Percentiles rank a stretch among this genome's conserved stretches.
Evolutionary conservation across 2,888 invertebrate genomes (phyloP).

Genomic region (Pristionchus exspectatus): DNA sequence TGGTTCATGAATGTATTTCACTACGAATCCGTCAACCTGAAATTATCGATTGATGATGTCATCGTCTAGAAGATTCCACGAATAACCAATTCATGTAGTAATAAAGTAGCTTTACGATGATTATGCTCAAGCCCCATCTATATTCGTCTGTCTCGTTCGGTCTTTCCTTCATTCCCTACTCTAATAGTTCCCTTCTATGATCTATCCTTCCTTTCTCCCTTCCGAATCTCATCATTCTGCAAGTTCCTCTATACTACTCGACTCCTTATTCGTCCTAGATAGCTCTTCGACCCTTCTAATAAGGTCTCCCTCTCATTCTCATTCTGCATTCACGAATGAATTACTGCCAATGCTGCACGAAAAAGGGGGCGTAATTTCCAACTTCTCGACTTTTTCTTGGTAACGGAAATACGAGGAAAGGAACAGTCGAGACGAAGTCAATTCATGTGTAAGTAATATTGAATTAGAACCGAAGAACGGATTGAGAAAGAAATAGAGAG

Average conservation of each 20-base stretch:
- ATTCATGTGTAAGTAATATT: neutral
- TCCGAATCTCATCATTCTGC: conserved; percentile 24
- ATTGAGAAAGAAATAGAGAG: neutral
- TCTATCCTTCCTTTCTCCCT: conserved; percentile 6
- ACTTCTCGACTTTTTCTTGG: neutral
- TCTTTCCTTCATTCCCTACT: neutral
- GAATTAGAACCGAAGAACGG: neutral
- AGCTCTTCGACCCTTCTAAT: conserved; percentile 4
- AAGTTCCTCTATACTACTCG: neutral
- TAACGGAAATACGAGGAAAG: neutral
- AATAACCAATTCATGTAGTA: conserved; percentile 45
- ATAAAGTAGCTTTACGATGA: conserved; percentile 32
- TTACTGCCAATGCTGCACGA: conserved; percentile 23
- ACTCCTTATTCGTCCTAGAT: neutral
- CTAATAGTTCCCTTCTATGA: neutral
- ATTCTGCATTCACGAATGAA: conserved; percentile 26
- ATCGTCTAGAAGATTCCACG: neutral
- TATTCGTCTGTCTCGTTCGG: neutral
- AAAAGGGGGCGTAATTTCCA: neutral
- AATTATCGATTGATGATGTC: conserved; percentile 49
- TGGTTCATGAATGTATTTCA: conserved; percentile 78
- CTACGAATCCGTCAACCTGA: conserved; percentile 76
- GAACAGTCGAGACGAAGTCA: neutral
- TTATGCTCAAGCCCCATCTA: neutral
- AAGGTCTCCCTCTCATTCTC: conserved; percentile 20